Conservation (phyloP, 2,113 vertebrate genomes). For the Rhynchomys soricoides region DNA sequence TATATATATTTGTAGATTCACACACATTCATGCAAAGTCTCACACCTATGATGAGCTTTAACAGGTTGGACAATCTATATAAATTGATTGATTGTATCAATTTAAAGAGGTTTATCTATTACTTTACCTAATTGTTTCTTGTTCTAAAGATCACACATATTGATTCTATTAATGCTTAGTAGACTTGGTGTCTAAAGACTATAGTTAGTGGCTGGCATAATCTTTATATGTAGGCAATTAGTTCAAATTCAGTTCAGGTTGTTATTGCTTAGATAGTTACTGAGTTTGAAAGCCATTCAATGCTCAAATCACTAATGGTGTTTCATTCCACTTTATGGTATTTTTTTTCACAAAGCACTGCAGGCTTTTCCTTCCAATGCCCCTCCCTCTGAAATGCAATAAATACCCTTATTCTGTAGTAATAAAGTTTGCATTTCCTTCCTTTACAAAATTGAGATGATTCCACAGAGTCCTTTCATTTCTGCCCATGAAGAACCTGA, state of each 20-base stretch:
- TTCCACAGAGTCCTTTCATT: neutral
- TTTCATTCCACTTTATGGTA: conserved; percentile 22
- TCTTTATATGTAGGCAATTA: conserved; percentile 40
- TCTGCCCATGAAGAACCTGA: neutral
- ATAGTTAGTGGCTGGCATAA: conserved; percentile 12
- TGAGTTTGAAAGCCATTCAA: conserved; percentile 36
- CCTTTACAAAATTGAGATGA: neutral
- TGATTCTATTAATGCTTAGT: conserved; percentile 13
- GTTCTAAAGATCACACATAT: conserved; percentile 45
- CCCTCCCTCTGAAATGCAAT: neutral
- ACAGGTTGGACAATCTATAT: conserved; percentile 30
- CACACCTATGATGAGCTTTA: neutral
- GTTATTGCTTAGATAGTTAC: neutral
- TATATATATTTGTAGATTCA: neutral
- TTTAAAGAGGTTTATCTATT: conserved; percentile 58
- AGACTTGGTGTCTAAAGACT: neutral
- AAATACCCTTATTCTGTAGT: neutral
- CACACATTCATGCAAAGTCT: neutral
- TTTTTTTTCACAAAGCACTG: neutral
- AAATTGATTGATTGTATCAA: conserved; percentile 58
- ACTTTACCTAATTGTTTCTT: conserved; percentile 50
- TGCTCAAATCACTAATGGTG: neutral
- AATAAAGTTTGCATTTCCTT: neutral
- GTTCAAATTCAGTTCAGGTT: conserved; percentile 22
- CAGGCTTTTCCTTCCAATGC: neutral